These are phyloP conservation scores for Paradoxurus hermaphroditus DNA, from an alignment of 2,113 vertebrate species.

Conservation along the genomic window DNA sequence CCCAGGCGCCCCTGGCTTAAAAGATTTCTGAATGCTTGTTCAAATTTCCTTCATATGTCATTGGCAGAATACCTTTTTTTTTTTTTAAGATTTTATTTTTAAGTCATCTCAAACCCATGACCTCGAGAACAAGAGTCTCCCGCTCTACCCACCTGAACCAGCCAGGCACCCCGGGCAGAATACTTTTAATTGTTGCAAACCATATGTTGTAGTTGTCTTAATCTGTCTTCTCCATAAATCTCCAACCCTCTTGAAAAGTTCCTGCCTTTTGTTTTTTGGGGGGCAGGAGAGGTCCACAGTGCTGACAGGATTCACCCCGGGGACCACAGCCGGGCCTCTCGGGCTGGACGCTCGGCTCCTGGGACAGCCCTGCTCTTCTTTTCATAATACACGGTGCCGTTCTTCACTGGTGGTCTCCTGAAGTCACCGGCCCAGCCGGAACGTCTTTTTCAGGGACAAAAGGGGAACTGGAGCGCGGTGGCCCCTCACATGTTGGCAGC, in stretches of 20 bases:
- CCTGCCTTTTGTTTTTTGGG: neutral
- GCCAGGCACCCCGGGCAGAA: neutral
- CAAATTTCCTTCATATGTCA: neutral
- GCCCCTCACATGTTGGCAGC: slow-evolving; percentile 52
- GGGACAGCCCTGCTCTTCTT: neutral
- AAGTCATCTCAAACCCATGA: neutral
- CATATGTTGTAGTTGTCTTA: neutral
- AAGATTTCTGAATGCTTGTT: neutral
- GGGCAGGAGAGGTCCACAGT: neutral
- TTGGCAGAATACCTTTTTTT: neutral
- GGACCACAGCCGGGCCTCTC: neutral
- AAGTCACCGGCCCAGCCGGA: slow-evolving; percentile 57
- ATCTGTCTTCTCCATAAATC: neutral
- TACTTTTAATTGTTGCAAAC: neutral
- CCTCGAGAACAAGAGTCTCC: neutral
- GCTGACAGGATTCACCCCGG: neutral
- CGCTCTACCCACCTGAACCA: neutral
- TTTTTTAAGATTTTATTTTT: neutral
- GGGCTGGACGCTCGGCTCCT: neutral
- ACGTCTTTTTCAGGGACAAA: slow-evolving; percentile 57
- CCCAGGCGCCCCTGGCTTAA: neutral
- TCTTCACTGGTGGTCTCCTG: slow-evolving; percentile 62
- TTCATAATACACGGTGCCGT: neutral
- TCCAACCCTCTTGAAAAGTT: neutral
- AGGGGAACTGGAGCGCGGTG: slow-evolving; percentile 57